Evolutionary conservation across 2,888 invertebrate species (phyloP), one percentile per base, ranked within the genome.

Genomic region (Drosophila dives): DNA sequence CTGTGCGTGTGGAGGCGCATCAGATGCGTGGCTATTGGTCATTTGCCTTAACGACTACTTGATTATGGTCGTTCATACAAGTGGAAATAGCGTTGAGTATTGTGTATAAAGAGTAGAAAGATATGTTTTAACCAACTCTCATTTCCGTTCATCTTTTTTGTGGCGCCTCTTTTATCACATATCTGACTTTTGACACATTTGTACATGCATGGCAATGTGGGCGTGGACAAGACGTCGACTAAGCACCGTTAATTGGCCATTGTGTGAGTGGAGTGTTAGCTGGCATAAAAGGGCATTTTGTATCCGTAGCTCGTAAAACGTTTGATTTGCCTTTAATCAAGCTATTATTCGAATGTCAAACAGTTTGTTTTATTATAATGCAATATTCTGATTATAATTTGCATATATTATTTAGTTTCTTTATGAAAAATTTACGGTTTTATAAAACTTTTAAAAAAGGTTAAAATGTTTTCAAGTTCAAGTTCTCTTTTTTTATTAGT

Each of bases 31-130:
- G 48, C 60, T 36, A 45, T 54, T 61, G 74, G 45, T 51, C 56
- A 71, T 77, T 59, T 79, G 75, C 77, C 64, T 73, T 83, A 89
- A 88, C 83, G 86, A 89, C 86, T 73, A 73, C 80, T 86, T 86
- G 90, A 86, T 89, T 89, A 75, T 74, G 71, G 71, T 68, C 50
- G 10, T 42, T 49, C 29, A 56, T 53, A 60, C 42, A 69, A 69
- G 68, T 67, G 64, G 64, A 72, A 59, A 80, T 51, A 56, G 33
- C 29, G 38, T 45, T 32, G 17, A 33, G 23, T 42, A 63, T 33
- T 32, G 55, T 48, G 26, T 12, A 12, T 20, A 26, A 23, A 48
- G 66, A 58, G 40, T 51, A 61, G 58, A 65, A 72, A 72, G 72
- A 61, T 51, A 3, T 20, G 32, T 29, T 36, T 70, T 38, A 60